Conservation (phyloP, 2,113 vertebrate genomes). For the Phoxinus phoxinus region DNA sequence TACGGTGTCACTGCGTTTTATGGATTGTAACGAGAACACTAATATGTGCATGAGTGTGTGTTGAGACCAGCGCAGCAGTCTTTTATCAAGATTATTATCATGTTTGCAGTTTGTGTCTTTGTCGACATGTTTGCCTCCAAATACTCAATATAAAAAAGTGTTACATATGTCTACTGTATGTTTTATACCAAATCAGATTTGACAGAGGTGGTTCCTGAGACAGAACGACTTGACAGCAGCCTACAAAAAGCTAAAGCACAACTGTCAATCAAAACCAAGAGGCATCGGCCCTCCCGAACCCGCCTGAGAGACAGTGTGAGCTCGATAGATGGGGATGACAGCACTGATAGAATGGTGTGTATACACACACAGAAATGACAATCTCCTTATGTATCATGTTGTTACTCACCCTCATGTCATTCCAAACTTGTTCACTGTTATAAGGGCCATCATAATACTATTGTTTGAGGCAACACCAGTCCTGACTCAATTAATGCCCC, state of each 20-base stretch:
- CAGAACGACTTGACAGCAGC: constrained; percentile 82
- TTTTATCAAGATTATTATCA: constrained; percentile 30
- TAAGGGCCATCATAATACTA: not conserved
- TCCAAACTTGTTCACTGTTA: not conserved
- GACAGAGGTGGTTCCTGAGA: constrained; percentile 84
- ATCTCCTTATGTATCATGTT: not conserved
- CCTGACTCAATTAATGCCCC: not conserved
- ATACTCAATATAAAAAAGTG: not conserved
- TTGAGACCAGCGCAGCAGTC: not conserved
- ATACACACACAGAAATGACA: not conserved
- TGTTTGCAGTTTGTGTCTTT: not conserved
- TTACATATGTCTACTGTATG: not conserved
- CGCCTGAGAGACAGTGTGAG: constrained; percentile 82
- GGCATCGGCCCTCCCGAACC: constrained; percentile 82
- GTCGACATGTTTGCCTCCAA: not conserved
- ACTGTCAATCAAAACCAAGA: constrained; percentile 79
- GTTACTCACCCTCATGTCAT: not conserved
- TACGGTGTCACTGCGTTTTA: constrained; percentile 47
- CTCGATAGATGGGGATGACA: constrained; percentile 82
- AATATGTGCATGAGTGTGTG: constrained; percentile 14
- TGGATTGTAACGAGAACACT: constrained; percentile 17
- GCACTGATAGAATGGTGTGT: constrained; percentile 66
- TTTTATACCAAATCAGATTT: constrained; percentile 70
- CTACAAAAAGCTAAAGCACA: constrained; percentile 84
- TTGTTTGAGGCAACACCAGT: not conserved